phyloP scores from a whole-genome alignment of 2,113 vertebrate species.

The Mugil cephalus region DNA sequence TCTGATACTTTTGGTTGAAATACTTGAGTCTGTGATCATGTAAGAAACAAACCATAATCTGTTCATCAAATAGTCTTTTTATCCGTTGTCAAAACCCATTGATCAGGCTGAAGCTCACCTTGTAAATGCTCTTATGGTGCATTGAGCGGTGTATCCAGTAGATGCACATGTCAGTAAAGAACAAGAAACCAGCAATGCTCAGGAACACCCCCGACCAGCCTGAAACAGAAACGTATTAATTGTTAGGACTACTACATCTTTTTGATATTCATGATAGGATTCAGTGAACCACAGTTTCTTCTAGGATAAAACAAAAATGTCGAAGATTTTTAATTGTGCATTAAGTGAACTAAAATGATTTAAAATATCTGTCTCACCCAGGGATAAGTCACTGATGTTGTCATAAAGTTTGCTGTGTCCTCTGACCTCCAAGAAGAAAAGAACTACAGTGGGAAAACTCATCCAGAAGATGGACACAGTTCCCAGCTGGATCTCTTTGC shows the following conservation, averaged over 20 bases:
- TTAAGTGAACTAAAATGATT: too few species aligned
- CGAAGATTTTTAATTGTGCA: too few species aligned
- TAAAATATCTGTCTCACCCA: slow-evolving; percentile 81
- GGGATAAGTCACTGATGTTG: slow-evolving; percentile 81
- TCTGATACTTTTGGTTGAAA: too few species aligned
- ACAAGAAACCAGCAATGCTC: slow-evolving; percentile 91
- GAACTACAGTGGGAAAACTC: slow-evolving; percentile 88
- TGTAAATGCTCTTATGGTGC: slow-evolving; percentile 92
- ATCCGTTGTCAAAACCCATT: not conserved
- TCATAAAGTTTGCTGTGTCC: slow-evolving; percentile 95
- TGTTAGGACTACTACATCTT: too few species aligned
- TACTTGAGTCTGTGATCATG: too few species aligned
- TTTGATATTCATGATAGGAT: too few species aligned
- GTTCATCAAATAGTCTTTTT: too few species aligned
- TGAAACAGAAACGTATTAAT: slow-evolving; percentile 53
- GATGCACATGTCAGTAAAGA: slow-evolving; percentile 96
- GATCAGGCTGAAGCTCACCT: slow-evolving; percentile 79
- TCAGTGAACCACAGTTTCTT: too few species aligned
- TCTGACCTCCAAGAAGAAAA: slow-evolving; percentile 91
- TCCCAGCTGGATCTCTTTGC: slow-evolving; percentile 86
- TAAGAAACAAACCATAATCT: not conserved
- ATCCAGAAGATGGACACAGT: slow-evolving; percentile 90
- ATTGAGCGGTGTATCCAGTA: slow-evolving; percentile 96
- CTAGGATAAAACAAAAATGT: too few species aligned
- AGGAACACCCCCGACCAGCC: slow-evolving; percentile 88